These are phyloP conservation scores for Melanaphis sacchari DNA, from an alignment of 1,140 invertebrate species.

Conservation along the genomic window DNA sequence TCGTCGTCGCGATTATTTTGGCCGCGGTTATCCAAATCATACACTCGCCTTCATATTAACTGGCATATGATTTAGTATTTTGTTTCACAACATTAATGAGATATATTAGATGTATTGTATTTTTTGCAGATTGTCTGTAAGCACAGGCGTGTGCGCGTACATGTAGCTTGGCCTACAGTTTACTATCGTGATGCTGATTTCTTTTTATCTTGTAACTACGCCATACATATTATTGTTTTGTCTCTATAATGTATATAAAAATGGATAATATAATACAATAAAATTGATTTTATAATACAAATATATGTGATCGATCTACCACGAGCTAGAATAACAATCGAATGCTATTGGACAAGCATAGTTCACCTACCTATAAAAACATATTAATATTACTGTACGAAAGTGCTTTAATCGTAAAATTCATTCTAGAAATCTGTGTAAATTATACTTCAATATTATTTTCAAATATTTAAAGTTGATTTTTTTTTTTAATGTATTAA, in stretches of 20 bases:
- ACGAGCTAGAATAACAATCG: background rate
- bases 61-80: background rate
- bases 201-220: background rate
- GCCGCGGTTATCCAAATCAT: background rate
- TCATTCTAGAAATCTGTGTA: background rate
- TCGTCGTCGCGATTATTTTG: background rate
- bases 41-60: background rate
- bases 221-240: background rate
- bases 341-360: background rate
- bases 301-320: background rate
- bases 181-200: background rate
- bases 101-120: background rate
- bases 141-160: background rate
- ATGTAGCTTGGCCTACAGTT: background rate
- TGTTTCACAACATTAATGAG: background rate
- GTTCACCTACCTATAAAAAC: background rate
- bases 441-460: background rate
- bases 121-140: background rate
- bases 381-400: background rate
- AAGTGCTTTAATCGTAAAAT: background rate
- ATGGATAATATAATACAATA: background rate
- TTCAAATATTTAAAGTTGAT: background rate
- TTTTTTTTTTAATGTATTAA: background rate
- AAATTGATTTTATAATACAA: background rate
- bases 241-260: background rate